phyloP scores from a whole-genome alignment of 2,797 vertebrate genomes.

The Hemitrygon akajei region DNA sequence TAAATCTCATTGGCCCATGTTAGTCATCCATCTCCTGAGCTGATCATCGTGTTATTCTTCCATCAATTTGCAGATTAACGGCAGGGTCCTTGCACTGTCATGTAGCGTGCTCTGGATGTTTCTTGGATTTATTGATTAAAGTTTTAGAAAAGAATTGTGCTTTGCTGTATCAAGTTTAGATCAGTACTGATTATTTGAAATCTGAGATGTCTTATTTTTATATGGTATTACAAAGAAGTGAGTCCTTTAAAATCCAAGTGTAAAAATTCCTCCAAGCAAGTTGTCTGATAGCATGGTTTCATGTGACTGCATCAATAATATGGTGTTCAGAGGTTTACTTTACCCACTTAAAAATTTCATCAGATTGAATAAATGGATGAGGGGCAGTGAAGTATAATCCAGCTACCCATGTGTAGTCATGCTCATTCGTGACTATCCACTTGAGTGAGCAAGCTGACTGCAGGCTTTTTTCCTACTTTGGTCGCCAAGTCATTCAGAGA shows the following conservation, averaged over 20 bases:
- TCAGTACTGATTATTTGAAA: not conserved
- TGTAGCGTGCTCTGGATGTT: not conserved
- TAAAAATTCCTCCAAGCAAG: not conserved
- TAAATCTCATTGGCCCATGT: not conserved
- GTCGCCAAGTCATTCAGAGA: not conserved
- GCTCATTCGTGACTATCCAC: not conserved
- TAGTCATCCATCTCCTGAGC: too few relatives aligned
- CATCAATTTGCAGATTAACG: not conserved
- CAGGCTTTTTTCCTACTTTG: not conserved
- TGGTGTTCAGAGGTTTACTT: not conserved
- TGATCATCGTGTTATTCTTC: not conserved
- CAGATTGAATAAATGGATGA: not conserved
- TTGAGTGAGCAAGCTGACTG: not conserved
- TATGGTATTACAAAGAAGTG: not conserved
- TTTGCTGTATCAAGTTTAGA: not conserved
- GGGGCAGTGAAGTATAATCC: not conserved
- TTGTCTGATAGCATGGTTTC: not conserved
- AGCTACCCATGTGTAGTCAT: not conserved
- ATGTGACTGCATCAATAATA: slow-evolving; percentile 1
- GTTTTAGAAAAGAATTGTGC: not conserved
- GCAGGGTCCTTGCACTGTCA: not conserved
- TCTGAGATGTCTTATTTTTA: not conserved
- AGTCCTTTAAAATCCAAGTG: not conserved
- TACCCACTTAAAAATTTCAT: not conserved
- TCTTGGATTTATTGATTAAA: not conserved